These are phyloP conservation scores for Campopleginae sp. DNA, from an alignment of 2,888 invertebrate genomes.

Conservation along the genomic window DNA sequence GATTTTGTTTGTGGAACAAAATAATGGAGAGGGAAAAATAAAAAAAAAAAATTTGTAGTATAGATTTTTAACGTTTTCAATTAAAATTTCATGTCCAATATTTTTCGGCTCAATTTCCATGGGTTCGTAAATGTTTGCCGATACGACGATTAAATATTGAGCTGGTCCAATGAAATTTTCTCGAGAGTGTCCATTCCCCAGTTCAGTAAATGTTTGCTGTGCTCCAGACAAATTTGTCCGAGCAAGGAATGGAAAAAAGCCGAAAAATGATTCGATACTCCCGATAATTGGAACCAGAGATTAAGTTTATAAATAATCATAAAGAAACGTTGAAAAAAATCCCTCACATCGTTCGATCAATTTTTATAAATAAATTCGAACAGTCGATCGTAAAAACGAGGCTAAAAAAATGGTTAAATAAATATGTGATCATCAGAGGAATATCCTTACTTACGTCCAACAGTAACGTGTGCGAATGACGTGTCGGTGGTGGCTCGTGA, in stretches of 20 bases:
- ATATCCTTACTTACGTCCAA: conserved; percentile 63
- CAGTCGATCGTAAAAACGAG: neutral
- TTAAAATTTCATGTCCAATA: conserved; percentile 1
- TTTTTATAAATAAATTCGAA: neutral
- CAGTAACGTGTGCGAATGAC: conserved; percentile 42
- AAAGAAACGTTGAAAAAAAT: neutral
- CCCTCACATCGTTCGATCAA: neutral
- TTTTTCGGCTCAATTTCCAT: neutral
- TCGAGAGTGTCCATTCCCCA: neutral
- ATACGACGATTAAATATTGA: conserved; percentile 1
- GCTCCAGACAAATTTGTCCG: neutral
- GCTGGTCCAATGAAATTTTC: neutral
- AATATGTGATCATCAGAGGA: neutral
- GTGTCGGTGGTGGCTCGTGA: conserved; percentile 43
- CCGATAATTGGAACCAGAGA: neutral
- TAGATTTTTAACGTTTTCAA: neutral
- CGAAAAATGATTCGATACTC: neutral
- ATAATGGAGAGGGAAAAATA: neutral
- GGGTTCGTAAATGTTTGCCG: neutral
- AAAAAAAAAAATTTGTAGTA: neutral
- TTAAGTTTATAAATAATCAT: neutral
- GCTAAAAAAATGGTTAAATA: neutral
- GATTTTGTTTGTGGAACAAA: neutral
- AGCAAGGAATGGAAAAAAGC: neutral
- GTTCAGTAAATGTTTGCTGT: neutral